phyloP scores from a whole-genome alignment of 2,113 vertebrate species.

The Hiodon alosoides region DNA sequence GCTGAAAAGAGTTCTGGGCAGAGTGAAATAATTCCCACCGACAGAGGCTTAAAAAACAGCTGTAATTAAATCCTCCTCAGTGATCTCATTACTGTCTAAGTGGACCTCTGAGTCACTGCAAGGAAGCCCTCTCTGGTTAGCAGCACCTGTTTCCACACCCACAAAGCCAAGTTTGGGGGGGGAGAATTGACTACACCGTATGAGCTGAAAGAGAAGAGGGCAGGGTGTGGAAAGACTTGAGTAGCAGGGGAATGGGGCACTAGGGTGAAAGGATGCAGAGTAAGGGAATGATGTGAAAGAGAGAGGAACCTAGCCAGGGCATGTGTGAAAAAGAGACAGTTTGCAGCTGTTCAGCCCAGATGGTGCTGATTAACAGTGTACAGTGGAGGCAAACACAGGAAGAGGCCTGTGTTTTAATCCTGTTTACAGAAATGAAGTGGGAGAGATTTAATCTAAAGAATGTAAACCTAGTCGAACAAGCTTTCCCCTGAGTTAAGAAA shows the following conservation, averaged over 20 bases:
- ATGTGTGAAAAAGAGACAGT: not conserved
- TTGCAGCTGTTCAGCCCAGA: conserved; percentile 7
- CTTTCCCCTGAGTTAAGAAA: not conserved
- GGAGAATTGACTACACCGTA: not conserved
- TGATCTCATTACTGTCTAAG: conserved; percentile 1
- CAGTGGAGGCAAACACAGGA: not conserved
- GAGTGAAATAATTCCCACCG: not conserved
- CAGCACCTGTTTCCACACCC: not conserved
- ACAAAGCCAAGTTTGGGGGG: not conserved
- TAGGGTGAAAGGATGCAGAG: not conserved
- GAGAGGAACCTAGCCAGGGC: no score
- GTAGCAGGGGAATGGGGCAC: not conserved
- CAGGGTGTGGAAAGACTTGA: not conserved
- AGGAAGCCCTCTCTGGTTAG: not conserved
- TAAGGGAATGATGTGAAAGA: not conserved
- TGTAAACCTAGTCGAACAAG: not conserved
- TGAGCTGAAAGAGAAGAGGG: not conserved
- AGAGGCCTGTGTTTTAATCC: not conserved
- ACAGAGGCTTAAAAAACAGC: not conserved
- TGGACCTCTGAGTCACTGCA: not conserved
- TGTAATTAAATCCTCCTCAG: not conserved
- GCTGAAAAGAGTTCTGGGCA: no score
- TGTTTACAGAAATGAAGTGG: not conserved
- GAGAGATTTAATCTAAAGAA: not conserved
- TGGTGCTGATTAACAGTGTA: not conserved